These are phyloP conservation scores for Lithobates sylvaticus DNA, from an alignment of 2,797 vertebrate species.

Conservation along the genomic window DNA sequence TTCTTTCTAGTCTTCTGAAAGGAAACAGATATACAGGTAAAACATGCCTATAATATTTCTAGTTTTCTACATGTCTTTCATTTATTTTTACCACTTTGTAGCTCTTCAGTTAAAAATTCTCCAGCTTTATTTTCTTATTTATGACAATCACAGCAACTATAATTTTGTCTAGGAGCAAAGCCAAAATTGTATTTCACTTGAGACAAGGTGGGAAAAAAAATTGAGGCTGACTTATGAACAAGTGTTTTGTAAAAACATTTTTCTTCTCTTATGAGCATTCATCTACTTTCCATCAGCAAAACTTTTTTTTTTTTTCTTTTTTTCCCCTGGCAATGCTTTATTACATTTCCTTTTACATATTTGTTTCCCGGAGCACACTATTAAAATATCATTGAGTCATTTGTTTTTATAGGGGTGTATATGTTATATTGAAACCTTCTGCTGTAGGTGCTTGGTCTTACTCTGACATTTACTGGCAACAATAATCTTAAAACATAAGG, in stretches of 20 bases:
- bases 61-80: neutral
- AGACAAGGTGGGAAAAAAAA: neutral
- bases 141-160: conserved; percentile 34
- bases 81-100: neutral
- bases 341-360: conserved; percentile 38
- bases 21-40: neutral
- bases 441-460: conserved; percentile 34
- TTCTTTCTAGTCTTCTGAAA: conserved; percentile 17
- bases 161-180: conserved; percentile 41
- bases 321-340: conserved; percentile 15
- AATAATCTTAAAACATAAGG: conserved; percentile 37
- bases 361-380: conserved; percentile 30
- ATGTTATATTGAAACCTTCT: conserved; percentile 43
- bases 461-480: conserved; percentile 26
- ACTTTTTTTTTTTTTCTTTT: conserved; percentile 6
- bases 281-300: conserved; percentile 26
- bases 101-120: conserved; percentile 9
- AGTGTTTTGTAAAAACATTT: conserved; percentile 31
- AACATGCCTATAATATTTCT: neutral
- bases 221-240: conserved; percentile 17
- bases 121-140: conserved; percentile 35
- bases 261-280: conserved; percentile 15
- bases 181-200: conserved; percentile 49
- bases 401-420: conserved; percentile 37
- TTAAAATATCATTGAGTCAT: conserved; percentile 50